Evolutionary conservation across 2,888 invertebrate species (phyloP).

Genomic region (Asteroscopus sphinx): DNA sequence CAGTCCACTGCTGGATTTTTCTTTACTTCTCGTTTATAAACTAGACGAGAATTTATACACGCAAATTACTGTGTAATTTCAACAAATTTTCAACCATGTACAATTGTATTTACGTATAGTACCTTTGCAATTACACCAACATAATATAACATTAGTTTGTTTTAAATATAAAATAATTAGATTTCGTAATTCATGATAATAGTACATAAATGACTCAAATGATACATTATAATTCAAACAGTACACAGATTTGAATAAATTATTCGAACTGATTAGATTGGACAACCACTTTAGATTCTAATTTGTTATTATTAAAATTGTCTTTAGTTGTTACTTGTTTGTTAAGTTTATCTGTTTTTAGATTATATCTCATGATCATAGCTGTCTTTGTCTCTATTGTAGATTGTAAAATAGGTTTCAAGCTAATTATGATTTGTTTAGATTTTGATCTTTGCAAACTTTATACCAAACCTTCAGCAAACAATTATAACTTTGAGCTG

Average conservation of each 20-base stretch:
- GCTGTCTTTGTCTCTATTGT: constrained; percentile 2
- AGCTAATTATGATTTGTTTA: constrained; percentile 17
- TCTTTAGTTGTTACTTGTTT: constrained; percentile 10
- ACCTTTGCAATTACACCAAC: constrained; percentile 25
- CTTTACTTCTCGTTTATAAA: constrained; percentile 13
- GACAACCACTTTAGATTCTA: constrained; percentile 24
- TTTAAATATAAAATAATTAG: constrained; percentile 23
- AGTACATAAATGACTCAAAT: constrained; percentile 19
- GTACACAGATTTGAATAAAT: constrained; percentile 43
- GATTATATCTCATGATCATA: constrained; percentile 20
- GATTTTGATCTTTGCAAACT: constrained; percentile 2
- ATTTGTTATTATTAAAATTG: constrained; percentile 47
- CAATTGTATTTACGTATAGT: not conserved
- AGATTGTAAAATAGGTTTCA: not conserved
- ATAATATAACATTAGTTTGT: constrained; percentile 12
- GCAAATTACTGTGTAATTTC: constrained; percentile 28
- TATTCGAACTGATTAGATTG: constrained; percentile 40
- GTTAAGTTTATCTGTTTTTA: constrained; percentile 23
- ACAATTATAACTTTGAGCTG: too few species aligned
- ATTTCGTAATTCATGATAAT: constrained; percentile 18
- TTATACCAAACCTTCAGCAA: too few species aligned
- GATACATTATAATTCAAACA: constrained; percentile 35
- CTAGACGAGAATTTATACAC: constrained; percentile 15
- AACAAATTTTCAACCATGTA: constrained; percentile 16
- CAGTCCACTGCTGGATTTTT: too few species aligned